Percentiles rank a stretch among this genome's conserved stretches.
These are phyloP conservation scores for Theonella swinhoei DNA, from an alignment of 37 sponge, comb jelly and placozoan genomes.

Conservation along the genomic window DNA sequence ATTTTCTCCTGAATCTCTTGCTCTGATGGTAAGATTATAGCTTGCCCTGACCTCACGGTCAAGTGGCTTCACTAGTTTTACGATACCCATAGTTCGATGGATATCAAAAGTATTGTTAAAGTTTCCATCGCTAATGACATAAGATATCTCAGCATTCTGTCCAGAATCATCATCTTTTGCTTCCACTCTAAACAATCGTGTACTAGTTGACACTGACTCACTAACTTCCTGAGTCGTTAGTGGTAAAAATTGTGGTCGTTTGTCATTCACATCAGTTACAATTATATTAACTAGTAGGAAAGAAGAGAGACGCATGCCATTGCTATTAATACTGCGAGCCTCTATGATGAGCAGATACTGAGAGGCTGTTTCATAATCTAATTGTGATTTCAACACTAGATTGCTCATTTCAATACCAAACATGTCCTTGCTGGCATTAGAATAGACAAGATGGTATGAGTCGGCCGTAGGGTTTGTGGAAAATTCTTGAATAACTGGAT, in stretches of 20 bases:
- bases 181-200: slow-evolving; percentile 14
- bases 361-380: slow-evolving; percentile 40
- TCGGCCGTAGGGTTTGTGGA: not conserved
- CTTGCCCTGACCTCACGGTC: slow-evolving; percentile 35
- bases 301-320: slow-evolving; percentile 12
- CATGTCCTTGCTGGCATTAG: slow-evolving; percentile 1
- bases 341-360: slow-evolving; percentile 50
- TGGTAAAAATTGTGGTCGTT: slow-evolving; percentile 12
- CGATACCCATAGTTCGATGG: slow-evolving; percentile 34
- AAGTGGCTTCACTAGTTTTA: slow-evolving; percentile 23
- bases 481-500: not conserved
- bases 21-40: slow-evolving; percentile 57
- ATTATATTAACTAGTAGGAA: slow-evolving; percentile 30
- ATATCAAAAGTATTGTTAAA: slow-evolving; percentile 22
- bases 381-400: not conserved
- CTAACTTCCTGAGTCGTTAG: not conserved
- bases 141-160: slow-evolving; percentile 24
- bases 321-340: not conserved
- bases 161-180: slow-evolving; percentile 73
- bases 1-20: slow-evolving; percentile 31
- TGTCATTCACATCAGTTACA: slow-evolving; percentile 56
- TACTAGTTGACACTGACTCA: slow-evolving; percentile 12
- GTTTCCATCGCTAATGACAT: slow-evolving; percentile 42
- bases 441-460: slow-evolving; percentile 18
- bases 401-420: slow-evolving; percentile 20